Evolutionary conservation across 2,797 vertebrate species (phyloP).

Genomic region (Periparus ater): DNA sequence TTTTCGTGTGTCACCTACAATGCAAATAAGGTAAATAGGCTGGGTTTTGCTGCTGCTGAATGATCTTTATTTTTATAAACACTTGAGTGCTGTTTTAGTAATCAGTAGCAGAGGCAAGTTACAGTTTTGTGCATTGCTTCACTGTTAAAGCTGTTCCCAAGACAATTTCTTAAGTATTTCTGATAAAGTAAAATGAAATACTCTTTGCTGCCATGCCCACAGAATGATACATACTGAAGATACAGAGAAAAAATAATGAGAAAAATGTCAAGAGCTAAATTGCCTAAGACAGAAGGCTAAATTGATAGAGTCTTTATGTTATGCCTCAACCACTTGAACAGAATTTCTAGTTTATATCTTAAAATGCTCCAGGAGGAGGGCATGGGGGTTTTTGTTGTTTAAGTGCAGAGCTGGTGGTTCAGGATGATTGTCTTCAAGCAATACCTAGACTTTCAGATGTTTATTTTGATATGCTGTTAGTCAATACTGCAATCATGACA

Average conservation of each 20-base stretch:
- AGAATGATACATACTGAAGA: neutral
- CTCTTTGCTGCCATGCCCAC: neutral
- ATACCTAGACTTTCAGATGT: slow-evolving; percentile 16
- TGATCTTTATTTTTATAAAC: neutral
- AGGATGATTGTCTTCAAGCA: neutral
- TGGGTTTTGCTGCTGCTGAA: neutral
- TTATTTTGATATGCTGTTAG: slow-evolving; percentile 60
- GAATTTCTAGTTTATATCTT: neutral
- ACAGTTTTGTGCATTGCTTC: neutral
- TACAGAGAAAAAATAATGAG: neutral
- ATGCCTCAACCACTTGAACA: neutral
- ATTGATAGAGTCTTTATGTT: neutral
- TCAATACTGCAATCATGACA: slow-evolving; percentile 63
- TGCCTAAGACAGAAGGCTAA: slow-evolving; percentile 11
- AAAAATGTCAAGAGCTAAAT: slow-evolving; percentile 3
- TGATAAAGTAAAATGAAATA: slow-evolving; percentile 7
- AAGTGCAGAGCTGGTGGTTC: neutral
- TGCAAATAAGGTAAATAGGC: neutral
- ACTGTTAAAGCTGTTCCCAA: neutral
- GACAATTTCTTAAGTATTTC: slow-evolving; percentile 3
- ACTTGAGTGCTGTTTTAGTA: neutral
- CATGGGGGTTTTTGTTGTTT: neutral
- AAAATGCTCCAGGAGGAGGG: neutral
- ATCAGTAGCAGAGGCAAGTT: neutral
- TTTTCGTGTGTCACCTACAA: neutral